Base-by-base conservation (phyloP, 2,113 vertebrate genomes). In the Osmerus eperlanus region DNA sequence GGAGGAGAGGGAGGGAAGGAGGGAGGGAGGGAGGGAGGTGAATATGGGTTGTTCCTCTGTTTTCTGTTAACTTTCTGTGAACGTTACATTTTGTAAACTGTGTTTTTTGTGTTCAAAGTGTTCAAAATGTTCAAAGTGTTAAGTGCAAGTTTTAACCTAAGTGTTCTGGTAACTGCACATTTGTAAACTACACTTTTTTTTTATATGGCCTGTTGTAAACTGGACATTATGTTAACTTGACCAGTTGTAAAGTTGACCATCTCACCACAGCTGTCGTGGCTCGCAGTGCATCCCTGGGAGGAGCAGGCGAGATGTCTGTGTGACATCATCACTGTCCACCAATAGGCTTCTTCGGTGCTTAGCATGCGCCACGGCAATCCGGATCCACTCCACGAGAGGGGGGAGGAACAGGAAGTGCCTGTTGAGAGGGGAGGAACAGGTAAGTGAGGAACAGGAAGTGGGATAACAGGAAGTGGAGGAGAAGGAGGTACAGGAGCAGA, bases 261-360 rank as follows among this genome's bases (percentile, higher is more conserved):
- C 55, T 9, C 55, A 94, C 93, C 93, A 93, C 21, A 94, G 72
- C 87, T 93, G 93, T 6, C 93, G 92, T 66, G 93, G 93, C 80
- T 94, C 93, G 72, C 93, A 94, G 89, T 94, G 93, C 76, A 94
- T 91, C 15, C 93, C 93, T 0, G 93, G 93, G 78, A 94, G 88
- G 2, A 94, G 72, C 63, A 94, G 92, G 79, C 93, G 70, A 13
- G 93, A 92, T 3, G 93, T 92, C 88, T 94, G 93, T 78, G 93
- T 92, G 3, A 94, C 93, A 86, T 94, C 93, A 82, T 94, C 93
- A 60, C 93, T 94, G 87, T 94, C 93, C 88, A 94, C 91, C 28
- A 93, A 93, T 87, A 93, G 93, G 66, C 93, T 93, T 87, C 93
- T 90, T 23, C 93, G 92, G 84, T 94, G 91, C 76, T 92, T 92